Evolutionary conservation across 2,113 vertebrate genomes (phyloP).

Genomic region (Bucco capensis): DNA sequence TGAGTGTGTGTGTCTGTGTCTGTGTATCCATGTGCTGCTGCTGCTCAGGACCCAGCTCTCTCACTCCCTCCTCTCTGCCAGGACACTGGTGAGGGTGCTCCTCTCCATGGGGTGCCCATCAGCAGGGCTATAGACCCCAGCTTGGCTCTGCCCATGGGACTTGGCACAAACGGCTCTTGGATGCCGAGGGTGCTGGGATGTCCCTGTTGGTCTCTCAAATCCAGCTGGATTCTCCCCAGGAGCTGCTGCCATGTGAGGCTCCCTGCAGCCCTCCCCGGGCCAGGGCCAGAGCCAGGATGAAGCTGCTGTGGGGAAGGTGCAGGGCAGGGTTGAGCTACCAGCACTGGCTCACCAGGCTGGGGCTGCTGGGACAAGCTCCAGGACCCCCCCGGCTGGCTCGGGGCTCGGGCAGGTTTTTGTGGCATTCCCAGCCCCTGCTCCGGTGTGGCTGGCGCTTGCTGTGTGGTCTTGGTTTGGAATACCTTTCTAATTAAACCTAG

Average conservation of each 20-base stretch:
- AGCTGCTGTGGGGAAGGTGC: not conserved
- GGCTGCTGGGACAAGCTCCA: not conserved
- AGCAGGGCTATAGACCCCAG: rapidly evolving
- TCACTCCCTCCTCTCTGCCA: not conserved
- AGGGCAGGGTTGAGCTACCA: not conserved
- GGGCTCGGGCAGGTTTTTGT: not conserved
- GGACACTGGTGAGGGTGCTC: not conserved
- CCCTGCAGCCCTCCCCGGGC: not conserved
- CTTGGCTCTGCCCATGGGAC: not conserved
- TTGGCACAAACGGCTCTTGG: not conserved
- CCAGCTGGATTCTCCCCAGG: not conserved
- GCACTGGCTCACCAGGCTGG: rapidly evolving
- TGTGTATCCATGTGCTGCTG: not conserved
- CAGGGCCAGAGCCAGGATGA: rapidly evolving
- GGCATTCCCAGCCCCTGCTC: not conserved
- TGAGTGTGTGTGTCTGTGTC: rapidly evolving
- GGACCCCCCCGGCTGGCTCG: not conserved
- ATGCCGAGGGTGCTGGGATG: not conserved
- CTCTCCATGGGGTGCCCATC: not conserved
- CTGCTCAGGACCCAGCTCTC: not conserved
- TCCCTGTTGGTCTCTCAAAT: not conserved
- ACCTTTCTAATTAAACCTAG: conserved; percentile 64
- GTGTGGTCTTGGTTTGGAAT: not conserved
- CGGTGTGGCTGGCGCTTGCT: not conserved
- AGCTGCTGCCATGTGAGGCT: not conserved